phyloP scores from a whole-genome alignment of 2,888 invertebrate species.

The Chrysotoxum bicinctum region DNA sequence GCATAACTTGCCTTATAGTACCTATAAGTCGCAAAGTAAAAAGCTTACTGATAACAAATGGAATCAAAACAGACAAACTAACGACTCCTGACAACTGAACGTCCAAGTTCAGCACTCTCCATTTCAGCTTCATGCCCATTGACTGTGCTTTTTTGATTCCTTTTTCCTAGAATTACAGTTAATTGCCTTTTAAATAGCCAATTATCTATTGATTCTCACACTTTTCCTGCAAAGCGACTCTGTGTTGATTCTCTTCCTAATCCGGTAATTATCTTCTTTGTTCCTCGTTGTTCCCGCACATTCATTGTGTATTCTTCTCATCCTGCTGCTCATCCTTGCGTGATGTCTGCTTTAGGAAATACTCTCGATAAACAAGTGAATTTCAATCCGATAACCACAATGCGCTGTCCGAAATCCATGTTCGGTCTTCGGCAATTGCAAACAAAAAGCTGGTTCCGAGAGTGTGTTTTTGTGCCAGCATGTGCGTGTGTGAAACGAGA shows the following conservation, averaged over 20 bases:
- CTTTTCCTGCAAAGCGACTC: not conserved
- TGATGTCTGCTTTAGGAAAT: constrained; percentile 8
- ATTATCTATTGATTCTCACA: constrained; percentile 51
- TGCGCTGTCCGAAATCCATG: constrained; percentile 9
- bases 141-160: not conserved
- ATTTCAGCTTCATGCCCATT: constrained; percentile 1
- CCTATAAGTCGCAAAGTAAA: too few relatives aligned
- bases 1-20: not conserved
- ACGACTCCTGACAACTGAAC: not conserved
- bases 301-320: constrained; percentile 8
- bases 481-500: not conserved
- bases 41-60: not conserved
- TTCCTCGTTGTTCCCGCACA: not conserved
- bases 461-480: not conserved
- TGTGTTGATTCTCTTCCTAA: constrained; percentile 35
- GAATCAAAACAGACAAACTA: not conserved
- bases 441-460: constrained; percentile 8
- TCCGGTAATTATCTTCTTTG: constrained; percentile 45
- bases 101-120: constrained; percentile 6
- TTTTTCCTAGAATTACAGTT: constrained; percentile 21
- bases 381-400: constrained; percentile 45
- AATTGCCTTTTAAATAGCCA: constrained; percentile 47
- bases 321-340: not conserved
- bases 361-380: constrained; percentile 48
- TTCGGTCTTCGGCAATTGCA: constrained; percentile 11